phyloP scores from a whole-genome alignment of 92 coral and sea anemone species.

The Epizoanthus stellaris region DNA sequence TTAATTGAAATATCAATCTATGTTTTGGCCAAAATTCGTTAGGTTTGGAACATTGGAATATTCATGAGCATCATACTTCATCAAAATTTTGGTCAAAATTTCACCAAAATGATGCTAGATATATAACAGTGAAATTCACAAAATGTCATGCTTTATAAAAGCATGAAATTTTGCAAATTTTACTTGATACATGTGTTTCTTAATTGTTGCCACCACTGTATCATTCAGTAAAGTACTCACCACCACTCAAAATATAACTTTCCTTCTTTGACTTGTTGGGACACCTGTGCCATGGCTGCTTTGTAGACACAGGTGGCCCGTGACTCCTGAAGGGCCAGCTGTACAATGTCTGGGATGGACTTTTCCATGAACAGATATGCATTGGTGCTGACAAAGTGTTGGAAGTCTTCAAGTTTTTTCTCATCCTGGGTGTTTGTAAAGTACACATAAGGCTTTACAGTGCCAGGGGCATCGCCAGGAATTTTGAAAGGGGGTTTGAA shows the following conservation, averaged over 20 bases:
- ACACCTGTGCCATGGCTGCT: conserved; percentile 78
- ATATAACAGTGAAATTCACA: too few relatives aligned
- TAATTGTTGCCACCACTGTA: not conserved
- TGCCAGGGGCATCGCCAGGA: too few relatives aligned
- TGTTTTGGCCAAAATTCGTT: too few relatives aligned
- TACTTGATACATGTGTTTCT: too few relatives aligned
- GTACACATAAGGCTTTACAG: not conserved
- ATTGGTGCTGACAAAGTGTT: conserved; percentile 89
- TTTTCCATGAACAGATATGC: conserved; percentile 87
- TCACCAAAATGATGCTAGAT: too few relatives aligned
- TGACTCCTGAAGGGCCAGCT: conserved; percentile 87
- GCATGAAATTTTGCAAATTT: too few relatives aligned
- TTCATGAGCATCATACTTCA: too few relatives aligned
- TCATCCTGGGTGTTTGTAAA: conserved; percentile 56
- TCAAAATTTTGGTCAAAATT: too few relatives aligned
- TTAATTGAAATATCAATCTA: too few relatives aligned
- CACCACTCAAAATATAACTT: conserved; percentile 90
- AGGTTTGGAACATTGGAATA: too few relatives aligned
- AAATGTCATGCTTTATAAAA: too few relatives aligned
- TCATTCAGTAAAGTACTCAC: conserved; percentile 48
- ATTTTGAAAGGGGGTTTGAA: too few relatives aligned
- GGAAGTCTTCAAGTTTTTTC: conserved; percentile 74
- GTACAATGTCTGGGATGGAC: conserved; percentile 83
- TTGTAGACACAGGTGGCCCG: conserved; percentile 72
- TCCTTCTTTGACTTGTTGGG: conserved; percentile 55